Base-by-base conservation (phyloP, 2,113 vertebrate genomes). In the Ailurus styani region DNA sequence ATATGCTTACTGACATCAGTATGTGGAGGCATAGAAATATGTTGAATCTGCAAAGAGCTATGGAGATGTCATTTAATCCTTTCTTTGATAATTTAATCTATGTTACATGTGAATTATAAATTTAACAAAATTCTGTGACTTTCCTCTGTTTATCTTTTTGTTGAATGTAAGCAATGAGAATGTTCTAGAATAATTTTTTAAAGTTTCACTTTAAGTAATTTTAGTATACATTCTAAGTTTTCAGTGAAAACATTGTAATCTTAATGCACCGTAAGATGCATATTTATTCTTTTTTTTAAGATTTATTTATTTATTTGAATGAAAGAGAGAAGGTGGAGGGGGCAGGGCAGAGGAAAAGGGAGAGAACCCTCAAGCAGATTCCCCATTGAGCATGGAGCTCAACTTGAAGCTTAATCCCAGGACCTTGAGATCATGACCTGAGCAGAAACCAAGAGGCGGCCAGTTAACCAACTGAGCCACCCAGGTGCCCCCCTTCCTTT, bases 121-220 rank as follows among this genome's bases (percentile, higher is more conserved):
- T 98, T 97, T 97, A 98, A 98, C 98, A 97, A 87, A 94, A 98
- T 98, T 98, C 98, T 96, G 85, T 98, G 98, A 98, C 97, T 98
- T 98, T 97, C 97, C 97, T 97, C 88, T 86, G 52, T 97, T 97
- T 79, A 95, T 57, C 62, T 97, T 90, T 57, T 83, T 97, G 97
- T 98, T 98, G 96, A 89, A 87, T 98, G 79, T 98, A 97, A 97
- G 89, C 73, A 91, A 83, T 96, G 93, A 98, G 95, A 93, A 97
- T 95, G 47, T 98, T 97, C 95, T 96, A 97, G 98, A 98, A 87
- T 97, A 96, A 97, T 64, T 64, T 70, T 96, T 93, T 81, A 97
- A 57, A 25, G 95, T 93, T 97, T 95, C 96, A 68, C 37, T 96
- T 98, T 98, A 95, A 73, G 97, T 97, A 34, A 6, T 60, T 60